Evolutionary conservation across 2,888 invertebrate species (phyloP).

Genomic region (Pristionchus entomophagus): DNA sequence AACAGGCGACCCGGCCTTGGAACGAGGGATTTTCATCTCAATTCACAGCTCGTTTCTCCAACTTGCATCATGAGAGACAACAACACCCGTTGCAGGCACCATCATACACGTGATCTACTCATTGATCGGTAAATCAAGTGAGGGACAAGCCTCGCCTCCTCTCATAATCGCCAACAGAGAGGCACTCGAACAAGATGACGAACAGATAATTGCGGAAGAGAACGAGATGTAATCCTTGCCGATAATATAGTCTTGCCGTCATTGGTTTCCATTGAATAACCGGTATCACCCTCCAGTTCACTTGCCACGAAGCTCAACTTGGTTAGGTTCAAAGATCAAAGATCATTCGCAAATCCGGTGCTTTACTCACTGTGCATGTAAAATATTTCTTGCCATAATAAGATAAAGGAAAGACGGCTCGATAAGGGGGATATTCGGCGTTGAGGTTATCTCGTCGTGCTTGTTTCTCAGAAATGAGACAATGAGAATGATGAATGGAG

Average conservation of each 20-base stretch:
- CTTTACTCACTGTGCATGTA: background rate
- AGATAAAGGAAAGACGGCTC: too few relatives aligned
- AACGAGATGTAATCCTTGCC: background rate
- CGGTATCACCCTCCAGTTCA: background rate
- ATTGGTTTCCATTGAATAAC: background rate
- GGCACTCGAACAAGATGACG: background rate
- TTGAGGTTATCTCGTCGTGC: too few relatives aligned
- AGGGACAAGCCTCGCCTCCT: background rate
- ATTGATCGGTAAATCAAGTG: background rate
- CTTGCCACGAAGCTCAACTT: background rate
- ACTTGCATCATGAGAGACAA: too few relatives aligned
- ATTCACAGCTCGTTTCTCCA: too few relatives aligned
- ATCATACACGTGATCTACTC: conserved; percentile 37
- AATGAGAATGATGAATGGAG: too few relatives aligned
- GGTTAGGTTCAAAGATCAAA: background rate
- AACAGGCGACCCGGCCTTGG: background rate
- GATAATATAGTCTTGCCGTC: too few relatives aligned
- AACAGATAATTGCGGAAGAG: conserved; percentile 14
- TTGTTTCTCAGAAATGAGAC: too few relatives aligned
- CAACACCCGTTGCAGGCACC: background rate
- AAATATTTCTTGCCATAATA: too few relatives aligned
- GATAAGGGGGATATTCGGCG: too few relatives aligned
- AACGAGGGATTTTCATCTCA: too few relatives aligned
- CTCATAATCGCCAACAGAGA: conserved; percentile 20
- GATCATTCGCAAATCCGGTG: background rate